phyloP scores from a whole-genome alignment of 2,797 vertebrate species.

The Echiichthys vipera region DNA sequence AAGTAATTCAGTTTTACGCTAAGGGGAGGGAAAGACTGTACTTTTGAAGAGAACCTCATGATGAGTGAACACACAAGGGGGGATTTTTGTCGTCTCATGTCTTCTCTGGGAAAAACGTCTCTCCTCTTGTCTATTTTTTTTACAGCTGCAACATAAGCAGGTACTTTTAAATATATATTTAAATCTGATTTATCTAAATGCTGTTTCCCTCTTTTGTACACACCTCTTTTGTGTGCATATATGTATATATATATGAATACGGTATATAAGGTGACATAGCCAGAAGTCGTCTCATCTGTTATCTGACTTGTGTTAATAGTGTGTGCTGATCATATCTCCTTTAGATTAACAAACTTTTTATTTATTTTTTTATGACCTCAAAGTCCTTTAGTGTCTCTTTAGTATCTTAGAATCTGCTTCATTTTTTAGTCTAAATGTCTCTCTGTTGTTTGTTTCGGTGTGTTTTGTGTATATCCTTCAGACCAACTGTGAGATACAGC shows the following conservation, averaged over 20 bases:
- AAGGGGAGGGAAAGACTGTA: background rate
- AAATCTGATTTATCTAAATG: background rate
- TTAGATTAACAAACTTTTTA: background rate
- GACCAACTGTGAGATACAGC: background rate
- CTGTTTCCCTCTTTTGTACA: background rate
- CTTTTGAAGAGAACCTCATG: background rate
- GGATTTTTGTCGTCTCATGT: slow-evolving; percentile 3
- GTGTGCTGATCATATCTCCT: background rate
- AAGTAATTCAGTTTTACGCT: background rate
- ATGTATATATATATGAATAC: background rate
- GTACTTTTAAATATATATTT: background rate
- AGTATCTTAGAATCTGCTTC: background rate
- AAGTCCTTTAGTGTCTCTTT: background rate
- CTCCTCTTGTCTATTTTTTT: too few species aligned
- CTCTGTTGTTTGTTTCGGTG: background rate
- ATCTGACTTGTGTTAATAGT: slow-evolving; percentile 19
- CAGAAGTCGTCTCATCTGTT: background rate
- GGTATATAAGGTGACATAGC: background rate
- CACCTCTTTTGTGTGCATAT: too few species aligned
- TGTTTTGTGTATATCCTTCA: background rate
- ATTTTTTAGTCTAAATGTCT: background rate
- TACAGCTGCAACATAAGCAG: slow-evolving; percentile 9
- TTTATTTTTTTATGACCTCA: background rate
- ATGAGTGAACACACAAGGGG: background rate
- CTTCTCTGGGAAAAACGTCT: slow-evolving; percentile 7